Percentiles rank a stretch among this genome's conserved stretches.
Conservation (phyloP, 2,797 vertebrate species). For the Ambastaia sidthimunki region DNA sequence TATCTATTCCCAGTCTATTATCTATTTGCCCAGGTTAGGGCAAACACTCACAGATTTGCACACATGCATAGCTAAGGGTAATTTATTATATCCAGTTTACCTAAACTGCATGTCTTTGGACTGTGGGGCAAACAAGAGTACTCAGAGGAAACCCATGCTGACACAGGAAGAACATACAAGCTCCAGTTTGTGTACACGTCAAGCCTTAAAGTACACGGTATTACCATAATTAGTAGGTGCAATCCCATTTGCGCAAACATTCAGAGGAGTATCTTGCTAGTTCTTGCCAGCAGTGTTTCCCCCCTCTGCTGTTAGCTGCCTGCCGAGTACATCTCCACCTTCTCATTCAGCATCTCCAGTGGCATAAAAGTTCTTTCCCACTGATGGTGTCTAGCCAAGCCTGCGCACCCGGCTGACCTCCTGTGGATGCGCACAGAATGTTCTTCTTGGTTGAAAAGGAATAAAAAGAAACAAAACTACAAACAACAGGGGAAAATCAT, state of each 20-base stretch:
- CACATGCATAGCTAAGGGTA: no score
- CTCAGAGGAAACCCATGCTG: no score
- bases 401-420: conserved; percentile 65
- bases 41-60: no score
- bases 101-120: no score
- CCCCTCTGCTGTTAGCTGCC: conserved; percentile 40
- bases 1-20: no score
- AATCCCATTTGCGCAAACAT: conserved; percentile 66
- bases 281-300: conserved; percentile 58
- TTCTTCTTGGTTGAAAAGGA: conserved; percentile 62
- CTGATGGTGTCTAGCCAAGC: conserved; percentile 61
- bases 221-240: conserved; percentile 78
- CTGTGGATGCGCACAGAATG: conserved; percentile 60
- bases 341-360: conserved; percentile 64
- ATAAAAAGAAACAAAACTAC: conserved; percentile 42
- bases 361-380: conserved; percentile 60
- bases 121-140: no score
- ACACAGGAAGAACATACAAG: no score
- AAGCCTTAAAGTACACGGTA: conserved; percentile 70
- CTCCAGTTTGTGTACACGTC: conserved; percentile 67
- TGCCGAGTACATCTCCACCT: conserved; percentile 57
- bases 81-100: no score
- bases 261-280: conserved; percentile 63
- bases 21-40: no score
- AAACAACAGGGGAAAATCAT: conserved; percentile 42